These are phyloP conservation scores for Cepaea hortensis DNA, from an alignment of 2,888 invertebrate species.

Conservation along the genomic window DNA sequence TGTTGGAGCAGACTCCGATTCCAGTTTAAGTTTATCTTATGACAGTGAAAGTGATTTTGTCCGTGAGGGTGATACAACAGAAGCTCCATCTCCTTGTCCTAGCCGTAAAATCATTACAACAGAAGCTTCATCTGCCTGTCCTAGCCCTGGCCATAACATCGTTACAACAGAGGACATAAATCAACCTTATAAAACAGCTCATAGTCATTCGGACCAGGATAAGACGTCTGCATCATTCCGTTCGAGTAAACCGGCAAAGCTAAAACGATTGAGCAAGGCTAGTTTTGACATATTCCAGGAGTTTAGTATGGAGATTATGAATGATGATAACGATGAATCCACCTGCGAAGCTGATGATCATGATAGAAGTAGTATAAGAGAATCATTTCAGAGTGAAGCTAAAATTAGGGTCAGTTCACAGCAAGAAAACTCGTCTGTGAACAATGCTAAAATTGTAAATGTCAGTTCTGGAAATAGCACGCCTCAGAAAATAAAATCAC, in stretches of 20 bases:
- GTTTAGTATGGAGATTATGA: conserved; percentile 13
- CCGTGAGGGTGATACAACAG: neutral
- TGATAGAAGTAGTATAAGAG: too few species aligned
- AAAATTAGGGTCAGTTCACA: too few species aligned
- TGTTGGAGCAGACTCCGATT: neutral
- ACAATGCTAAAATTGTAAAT: neutral
- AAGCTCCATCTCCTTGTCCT: neutral
- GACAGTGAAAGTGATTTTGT: neutral
- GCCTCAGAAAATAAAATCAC: neutral
- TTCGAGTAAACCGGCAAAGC: conserved; percentile 7
- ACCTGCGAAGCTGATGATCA: neutral
- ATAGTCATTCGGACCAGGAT: neutral
- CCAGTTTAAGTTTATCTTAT: neutral
- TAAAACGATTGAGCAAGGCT: neutral
- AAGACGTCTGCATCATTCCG: neutral
- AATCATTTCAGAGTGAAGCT: too few species aligned
- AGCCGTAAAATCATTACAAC: neutral
- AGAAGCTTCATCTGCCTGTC: neutral
- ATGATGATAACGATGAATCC: neutral
- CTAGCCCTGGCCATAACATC: neutral
- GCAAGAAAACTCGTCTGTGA: too few species aligned
- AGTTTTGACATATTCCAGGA: conserved; percentile 32
- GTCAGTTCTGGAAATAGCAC: neutral
- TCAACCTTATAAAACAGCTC: neutral
- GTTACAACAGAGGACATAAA: neutral